These are phyloP conservation scores for Leuciscus waleckii DNA, from an alignment of 2,797 vertebrate species.

Conservation along the genomic window DNA sequence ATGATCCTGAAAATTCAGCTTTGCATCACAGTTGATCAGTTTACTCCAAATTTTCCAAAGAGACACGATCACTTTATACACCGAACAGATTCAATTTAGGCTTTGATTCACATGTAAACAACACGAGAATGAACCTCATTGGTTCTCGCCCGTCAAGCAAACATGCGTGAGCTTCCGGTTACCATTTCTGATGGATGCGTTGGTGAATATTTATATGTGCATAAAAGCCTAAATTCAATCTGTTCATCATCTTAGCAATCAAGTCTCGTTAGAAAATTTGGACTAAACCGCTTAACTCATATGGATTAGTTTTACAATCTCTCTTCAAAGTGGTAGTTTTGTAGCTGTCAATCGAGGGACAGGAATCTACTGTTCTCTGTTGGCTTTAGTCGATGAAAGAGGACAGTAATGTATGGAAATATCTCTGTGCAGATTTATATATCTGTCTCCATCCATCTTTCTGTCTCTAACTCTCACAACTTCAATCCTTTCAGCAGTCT, in stretches of 20 bases:
- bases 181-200: too few species aligned
- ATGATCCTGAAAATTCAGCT: too few species aligned
- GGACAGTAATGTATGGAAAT: slow-evolving; percentile 30
- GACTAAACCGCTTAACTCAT: background rate
- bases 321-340: background rate
- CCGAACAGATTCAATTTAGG: too few species aligned
- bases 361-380: background rate
- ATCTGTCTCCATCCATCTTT: background rate
- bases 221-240: background rate
- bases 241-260: background rate
- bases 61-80: too few species aligned
- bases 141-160: too few species aligned
- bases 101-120: too few species aligned
- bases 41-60: too few species aligned
- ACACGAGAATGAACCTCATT: too few species aligned
- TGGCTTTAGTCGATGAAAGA: slow-evolving; percentile 10
- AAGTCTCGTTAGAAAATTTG: background rate
- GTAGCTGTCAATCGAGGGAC: background rate
- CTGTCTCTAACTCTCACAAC: slow-evolving; percentile 56
- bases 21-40: too few species aligned
- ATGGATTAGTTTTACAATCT: background rate
- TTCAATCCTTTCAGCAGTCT: slow-evolving; percentile 26
- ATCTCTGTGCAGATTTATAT: slow-evolving; percentile 1
- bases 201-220: too few species aligned
- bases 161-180: too few species aligned